Evolutionary conservation across 2,888 invertebrate species (phyloP).

Genomic region (Augochlorella aurata): DNA sequence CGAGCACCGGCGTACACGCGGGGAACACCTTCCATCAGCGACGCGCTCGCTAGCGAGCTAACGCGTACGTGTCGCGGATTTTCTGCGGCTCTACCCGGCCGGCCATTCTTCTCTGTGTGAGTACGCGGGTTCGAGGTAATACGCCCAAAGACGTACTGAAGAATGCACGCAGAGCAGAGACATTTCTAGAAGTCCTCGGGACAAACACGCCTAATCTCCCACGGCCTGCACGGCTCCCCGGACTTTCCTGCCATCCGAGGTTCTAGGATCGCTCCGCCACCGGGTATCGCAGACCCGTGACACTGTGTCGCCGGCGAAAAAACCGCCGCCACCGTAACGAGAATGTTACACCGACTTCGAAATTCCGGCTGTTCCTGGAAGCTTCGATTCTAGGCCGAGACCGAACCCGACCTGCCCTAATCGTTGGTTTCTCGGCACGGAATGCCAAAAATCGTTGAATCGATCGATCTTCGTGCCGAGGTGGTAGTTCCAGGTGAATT

Average conservation of each 20-base stretch:
- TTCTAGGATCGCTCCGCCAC: slow-evolving; percentile 2
- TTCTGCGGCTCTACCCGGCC: slow-evolving; percentile 19
- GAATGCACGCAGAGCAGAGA: slow-evolving; percentile 30
- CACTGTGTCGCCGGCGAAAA: neutral
- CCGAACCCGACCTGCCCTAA: neutral
- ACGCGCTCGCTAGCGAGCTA: slow-evolving; percentile 47
- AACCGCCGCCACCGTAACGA: neutral
- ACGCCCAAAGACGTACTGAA: slow-evolving; percentile 34
- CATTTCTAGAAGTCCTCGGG: slow-evolving; percentile 53
- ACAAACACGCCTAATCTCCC: slow-evolving; percentile 51
- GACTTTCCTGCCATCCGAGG: neutral
- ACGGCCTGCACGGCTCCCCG: slow-evolving; percentile 33
- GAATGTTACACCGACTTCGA: slow-evolving; percentile 3
- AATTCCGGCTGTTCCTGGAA: slow-evolving; percentile 8
- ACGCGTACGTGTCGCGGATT: slow-evolving; percentile 55
- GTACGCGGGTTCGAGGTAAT: slow-evolving; percentile 30
- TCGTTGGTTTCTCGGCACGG: neutral
- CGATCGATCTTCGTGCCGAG: no score
- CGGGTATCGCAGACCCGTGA: neutral
- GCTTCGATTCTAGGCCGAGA: neutral
- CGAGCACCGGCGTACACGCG: slow-evolving; percentile 69
- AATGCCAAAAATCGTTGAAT: no score
- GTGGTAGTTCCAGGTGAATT: no score
- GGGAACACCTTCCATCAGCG: slow-evolving; percentile 70
- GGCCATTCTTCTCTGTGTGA: neutral